Base-by-base conservation (phyloP, 2,113 vertebrate genomes). In the Psettodes erumei region DNA sequence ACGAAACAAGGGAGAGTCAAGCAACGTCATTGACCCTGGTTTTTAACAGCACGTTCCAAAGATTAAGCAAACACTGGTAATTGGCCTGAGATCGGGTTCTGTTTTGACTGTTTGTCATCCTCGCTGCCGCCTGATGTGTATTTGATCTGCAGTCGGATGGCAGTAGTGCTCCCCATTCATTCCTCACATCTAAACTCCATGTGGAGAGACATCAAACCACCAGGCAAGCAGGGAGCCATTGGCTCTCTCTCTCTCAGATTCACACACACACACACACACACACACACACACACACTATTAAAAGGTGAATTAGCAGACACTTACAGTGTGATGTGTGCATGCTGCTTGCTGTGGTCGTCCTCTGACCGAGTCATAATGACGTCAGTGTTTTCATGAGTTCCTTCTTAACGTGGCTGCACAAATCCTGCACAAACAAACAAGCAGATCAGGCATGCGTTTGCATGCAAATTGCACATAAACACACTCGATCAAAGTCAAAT, bases 11-110 rank as follows among this genome's bases (percentile, higher is more conserved):
- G 35, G 78, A 86, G 81, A 86, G 88, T 85, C 83, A 82, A 88
- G 70, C 82, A 25, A 79, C 66, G 47, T 77, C 81, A 86, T 19
- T 88, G 85, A 91, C 86, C 88, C 82, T 63, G 71, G 56, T 81
- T 88, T 89, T 89, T 30, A 53, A 89, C 87, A 90, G 81, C 84
- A 77, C 63, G 86, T 90, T 87, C 81, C 66, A 87, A 78, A 89
- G 89, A 90, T 89, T 91, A 90, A 90, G 69, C 86, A 93, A 91
- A 92, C 88, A 88, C 59, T 75, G 67, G 86, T 89, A 92, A 92
- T 91, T 91, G 76, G 77, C 83, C 75, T 0, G 72, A 89, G 91
- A 89, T 92, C 90, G 76, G 65, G 82, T 91, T 90, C 81, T 91
- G 89, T 90, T 93, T 91, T 90, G 90, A 89, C 89, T 92, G 87